Evolutionary conservation across 2,113 vertebrate species (phyloP).

Genomic region (Triplophysa tibetana): DNA sequence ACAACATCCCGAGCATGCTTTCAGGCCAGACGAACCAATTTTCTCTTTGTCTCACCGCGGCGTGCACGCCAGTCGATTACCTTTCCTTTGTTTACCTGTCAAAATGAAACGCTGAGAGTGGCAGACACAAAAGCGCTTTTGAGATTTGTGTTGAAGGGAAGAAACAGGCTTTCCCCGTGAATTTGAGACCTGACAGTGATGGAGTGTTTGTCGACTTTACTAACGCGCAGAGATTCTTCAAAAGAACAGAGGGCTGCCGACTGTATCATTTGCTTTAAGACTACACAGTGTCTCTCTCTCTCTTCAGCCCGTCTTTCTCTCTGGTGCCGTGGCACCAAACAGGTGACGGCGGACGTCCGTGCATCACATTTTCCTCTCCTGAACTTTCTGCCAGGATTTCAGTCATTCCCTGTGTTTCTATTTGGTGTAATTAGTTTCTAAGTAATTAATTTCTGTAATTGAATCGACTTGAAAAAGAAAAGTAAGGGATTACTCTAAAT

Average conservation of each 20-base stretch:
- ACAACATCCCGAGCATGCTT: neutral
- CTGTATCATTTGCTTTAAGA: conserved; percentile 38
- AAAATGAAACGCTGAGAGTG: conserved; percentile 40
- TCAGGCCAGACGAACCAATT: neutral
- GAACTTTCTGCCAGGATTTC: neutral
- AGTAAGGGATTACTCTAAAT: too few relatives aligned
- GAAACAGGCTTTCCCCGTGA: conserved; percentile 25
- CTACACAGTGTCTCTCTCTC: conserved; percentile 9
- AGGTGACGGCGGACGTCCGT: conserved; percentile 31
- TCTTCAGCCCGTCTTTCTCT: conserved; percentile 11
- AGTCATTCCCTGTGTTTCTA: neutral
- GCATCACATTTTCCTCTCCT: conserved; percentile 19
- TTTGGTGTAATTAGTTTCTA: neutral
- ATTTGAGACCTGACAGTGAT: conserved; percentile 45
- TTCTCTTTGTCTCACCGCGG: neutral
- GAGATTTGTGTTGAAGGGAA: conserved; percentile 27
- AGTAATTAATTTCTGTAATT: too few relatives aligned
- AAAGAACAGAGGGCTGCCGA: conserved; percentile 25
- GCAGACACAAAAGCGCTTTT: conserved; percentile 37
- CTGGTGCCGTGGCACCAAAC: neutral
- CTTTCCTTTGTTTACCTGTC: conserved; percentile 37
- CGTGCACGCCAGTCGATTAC: neutral
- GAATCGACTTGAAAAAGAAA: too few relatives aligned
- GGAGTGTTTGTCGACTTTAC: conserved; percentile 41
- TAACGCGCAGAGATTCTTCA: conserved; percentile 33